Percentiles rank a stretch among this genome's conserved stretches.
Conservation (phyloP, 2,888 invertebrate species). For the Hymenopus coronatus region DNA sequence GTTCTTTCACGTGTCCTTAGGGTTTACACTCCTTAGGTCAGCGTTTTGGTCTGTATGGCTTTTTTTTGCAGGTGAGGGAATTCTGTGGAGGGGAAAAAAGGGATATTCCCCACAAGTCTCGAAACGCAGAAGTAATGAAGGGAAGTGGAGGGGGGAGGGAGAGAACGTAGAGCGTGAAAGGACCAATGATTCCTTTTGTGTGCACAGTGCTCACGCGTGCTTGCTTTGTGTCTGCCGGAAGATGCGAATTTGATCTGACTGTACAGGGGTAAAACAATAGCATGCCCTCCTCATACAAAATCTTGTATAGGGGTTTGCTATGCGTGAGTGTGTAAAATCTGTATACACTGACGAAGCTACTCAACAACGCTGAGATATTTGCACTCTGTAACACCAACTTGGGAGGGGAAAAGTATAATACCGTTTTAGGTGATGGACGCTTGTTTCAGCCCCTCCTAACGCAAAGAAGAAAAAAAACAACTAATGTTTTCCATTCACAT, state of each 20-base stretch:
- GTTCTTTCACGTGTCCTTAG: background rate
- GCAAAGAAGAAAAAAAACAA: no score
- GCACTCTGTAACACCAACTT: no score
- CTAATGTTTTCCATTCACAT: no score
- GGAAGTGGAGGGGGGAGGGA: background rate
- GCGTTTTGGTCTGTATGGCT: background rate
- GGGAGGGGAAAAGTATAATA: no score
- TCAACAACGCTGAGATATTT: no score
- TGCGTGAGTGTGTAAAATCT: no score
- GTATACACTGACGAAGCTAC: no score
- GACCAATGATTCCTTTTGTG: background rate
- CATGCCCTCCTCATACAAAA: no score
- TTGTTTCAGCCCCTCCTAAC: no score
- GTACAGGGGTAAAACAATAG: background rate
- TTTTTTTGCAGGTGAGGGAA: background rate
- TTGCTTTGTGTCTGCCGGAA: background rate
- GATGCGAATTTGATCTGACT: background rate
- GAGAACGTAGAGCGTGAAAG: background rate
- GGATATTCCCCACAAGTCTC: background rate
- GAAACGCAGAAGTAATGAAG: background rate
- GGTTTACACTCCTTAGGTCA: background rate
- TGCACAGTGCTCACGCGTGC: background rate
- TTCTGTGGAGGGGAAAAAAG: background rate
- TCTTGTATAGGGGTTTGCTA: no score
- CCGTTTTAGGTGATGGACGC: no score